These are phyloP conservation scores for Siderastrea siderea DNA, from an alignment of 92 coral and sea anemone species.

Conservation along the genomic window DNA sequence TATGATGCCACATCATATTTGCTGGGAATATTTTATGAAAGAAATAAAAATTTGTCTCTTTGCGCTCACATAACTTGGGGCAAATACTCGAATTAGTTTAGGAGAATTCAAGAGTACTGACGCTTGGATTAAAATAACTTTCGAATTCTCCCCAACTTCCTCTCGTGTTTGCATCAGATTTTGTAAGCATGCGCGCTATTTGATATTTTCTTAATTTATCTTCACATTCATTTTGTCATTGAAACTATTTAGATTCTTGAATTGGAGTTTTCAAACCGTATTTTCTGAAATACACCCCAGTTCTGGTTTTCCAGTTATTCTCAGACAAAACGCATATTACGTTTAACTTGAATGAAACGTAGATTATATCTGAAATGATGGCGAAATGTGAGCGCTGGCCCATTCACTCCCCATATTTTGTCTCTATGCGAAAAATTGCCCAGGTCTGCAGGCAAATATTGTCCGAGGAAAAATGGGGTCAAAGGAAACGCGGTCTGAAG, in stretches of 20 bases:
- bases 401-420: too few species aligned
- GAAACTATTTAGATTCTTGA: not conserved
- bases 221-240: not conserved
- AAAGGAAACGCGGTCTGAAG: not conserved
- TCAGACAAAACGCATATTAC: not conserved
- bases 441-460: not conserved
- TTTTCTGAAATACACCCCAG: not conserved
- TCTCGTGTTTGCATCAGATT: not conserved
- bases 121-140: too few species aligned
- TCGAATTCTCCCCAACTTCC: not conserved
- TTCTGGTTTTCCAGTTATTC: not conserved
- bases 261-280: not conserved
- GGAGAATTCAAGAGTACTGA: too few species aligned
- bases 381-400: too few species aligned
- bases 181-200: not conserved
- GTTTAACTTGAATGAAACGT: not conserved
- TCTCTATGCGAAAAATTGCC: not conserved
- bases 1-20: not conserved
- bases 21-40: not conserved
- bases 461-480: not conserved
- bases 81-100: not conserved
- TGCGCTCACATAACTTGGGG: not conserved
- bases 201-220: not conserved
- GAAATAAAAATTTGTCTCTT: not conserved
- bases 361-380: not conserved